Conservation (phyloP, 2,888 invertebrate species). For the Ctena decussata region DNA sequence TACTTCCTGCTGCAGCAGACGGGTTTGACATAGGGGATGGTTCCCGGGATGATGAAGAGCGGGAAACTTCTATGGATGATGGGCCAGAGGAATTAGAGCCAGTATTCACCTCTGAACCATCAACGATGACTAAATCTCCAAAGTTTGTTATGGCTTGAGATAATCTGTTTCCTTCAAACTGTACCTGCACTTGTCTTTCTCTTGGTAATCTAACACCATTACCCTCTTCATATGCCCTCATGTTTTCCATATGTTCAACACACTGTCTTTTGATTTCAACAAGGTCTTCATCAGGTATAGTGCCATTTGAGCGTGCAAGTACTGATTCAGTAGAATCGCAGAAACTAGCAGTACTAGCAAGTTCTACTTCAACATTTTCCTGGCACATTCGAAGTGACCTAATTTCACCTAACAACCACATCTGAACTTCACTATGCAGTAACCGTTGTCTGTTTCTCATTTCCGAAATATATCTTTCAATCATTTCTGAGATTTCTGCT, state of each 20-base stretch:
- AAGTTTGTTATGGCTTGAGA: conserved; percentile 79
- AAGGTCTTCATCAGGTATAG: conserved; percentile 79
- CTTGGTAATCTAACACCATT: conserved; percentile 96
- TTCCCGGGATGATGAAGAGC: conserved; percentile 45
- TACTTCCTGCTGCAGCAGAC: conserved; percentile 10
- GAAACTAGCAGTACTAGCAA: conserved; percentile 97
- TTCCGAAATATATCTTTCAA: conserved; percentile 84
- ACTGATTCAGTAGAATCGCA: conserved; percentile 90
- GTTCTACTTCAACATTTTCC: conserved; percentile 97
- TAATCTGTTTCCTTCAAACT: conserved; percentile 79
- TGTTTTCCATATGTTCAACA: conserved; percentile 76
- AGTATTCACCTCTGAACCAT: conserved; percentile 26
- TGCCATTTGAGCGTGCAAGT: conserved; percentile 66
- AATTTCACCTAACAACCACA: conserved; percentile 95
- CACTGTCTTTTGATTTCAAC: conserved; percentile 79
- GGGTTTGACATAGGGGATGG: conserved; percentile 33
- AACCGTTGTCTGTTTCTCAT: conserved; percentile 89
- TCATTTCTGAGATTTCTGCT: conserved; percentile 93
- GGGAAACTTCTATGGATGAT: conserved; percentile 31
- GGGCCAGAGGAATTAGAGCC: conserved; percentile 16
- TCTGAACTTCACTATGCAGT: conserved; percentile 90
- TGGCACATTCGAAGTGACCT: conserved; percentile 94
- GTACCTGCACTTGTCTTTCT: conserved; percentile 87
- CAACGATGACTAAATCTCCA: conserved; percentile 70
- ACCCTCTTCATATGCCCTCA: conserved; percentile 87